phyloP scores from a whole-genome alignment of 2,888 invertebrate genomes.

The Prosopocoilus inquinatus region DNA sequence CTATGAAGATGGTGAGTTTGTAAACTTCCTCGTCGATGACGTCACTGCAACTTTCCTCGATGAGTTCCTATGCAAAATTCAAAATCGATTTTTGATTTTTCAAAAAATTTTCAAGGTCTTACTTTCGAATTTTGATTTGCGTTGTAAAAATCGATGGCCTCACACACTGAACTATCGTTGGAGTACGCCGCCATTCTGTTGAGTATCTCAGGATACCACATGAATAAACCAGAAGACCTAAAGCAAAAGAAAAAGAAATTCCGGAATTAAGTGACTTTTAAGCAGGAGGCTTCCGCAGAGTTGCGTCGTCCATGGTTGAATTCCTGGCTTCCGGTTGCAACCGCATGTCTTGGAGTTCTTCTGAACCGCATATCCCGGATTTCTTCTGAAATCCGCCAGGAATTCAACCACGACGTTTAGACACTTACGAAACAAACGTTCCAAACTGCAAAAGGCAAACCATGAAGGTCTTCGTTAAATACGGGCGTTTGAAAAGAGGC shows the following conservation, averaged over 20 bases:
- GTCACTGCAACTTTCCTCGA: conserved; percentile 36
- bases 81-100: background rate
- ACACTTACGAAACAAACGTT: conserved; percentile 48
- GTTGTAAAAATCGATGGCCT: conserved; percentile 35
- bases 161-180: conserved; percentile 39
- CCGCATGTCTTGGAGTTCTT: too few relatives aligned
- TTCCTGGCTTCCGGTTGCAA: background rate
- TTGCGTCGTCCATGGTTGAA: background rate
- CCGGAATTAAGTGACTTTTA: background rate
- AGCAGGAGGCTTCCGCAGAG: background rate
- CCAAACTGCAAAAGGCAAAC: conserved; percentile 49
- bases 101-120: background rate
- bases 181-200: conserved; percentile 51
- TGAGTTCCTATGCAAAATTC: background rate
- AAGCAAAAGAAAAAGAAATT: conserved; percentile 3
- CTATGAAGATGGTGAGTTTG: conserved; percentile 40
- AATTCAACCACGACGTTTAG: too few relatives aligned
- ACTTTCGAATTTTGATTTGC: background rate
- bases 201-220: conserved; percentile 61
- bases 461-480: conserved; percentile 43
- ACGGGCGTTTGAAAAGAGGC: conserved; percentile 42
- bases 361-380: too few relatives aligned
- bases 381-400: too few relatives aligned
- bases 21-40: conserved; percentile 44
- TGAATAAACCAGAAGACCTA: conserved; percentile 43